Evolutionary conservation across 1,140 invertebrate species (phyloP).

Genomic region (Drosophila nigromelanica): DNA sequence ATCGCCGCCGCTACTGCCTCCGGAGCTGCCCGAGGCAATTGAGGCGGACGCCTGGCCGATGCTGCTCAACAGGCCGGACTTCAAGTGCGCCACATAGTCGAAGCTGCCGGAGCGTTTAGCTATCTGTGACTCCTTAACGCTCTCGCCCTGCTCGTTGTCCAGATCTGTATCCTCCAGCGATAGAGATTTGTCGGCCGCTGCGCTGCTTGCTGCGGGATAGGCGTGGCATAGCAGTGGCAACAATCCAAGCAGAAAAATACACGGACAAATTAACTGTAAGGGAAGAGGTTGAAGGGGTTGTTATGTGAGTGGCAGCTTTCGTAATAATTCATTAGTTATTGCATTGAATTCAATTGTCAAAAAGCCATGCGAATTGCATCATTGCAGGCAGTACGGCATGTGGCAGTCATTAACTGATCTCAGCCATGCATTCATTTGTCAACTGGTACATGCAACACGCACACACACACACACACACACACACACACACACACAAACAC

Average conservation of each 20-base stretch:
- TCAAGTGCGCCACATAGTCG: constrained; percentile 84
- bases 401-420: constrained; percentile 20
- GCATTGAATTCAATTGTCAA: constrained; percentile 40
- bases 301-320: constrained; percentile 18
- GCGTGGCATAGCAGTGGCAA: constrained; percentile 64
- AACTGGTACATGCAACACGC: constrained; percentile 45
- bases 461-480: constrained; percentile 39
- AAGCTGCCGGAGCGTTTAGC: constrained; percentile 83
- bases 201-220: constrained; percentile 52
- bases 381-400: constrained; percentile 20
- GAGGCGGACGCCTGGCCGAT: constrained; percentile 85
- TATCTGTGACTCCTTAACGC: constrained; percentile 73
- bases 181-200: constrained; percentile 65
- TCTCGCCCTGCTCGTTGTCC: constrained; percentile 77
- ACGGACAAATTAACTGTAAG: constrained; percentile 44
- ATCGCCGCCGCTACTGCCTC: constrained; percentile 84
- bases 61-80: constrained; percentile 85
- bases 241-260: constrained; percentile 50
- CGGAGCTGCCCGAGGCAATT: constrained; percentile 86
- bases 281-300: background rate
- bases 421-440: constrained; percentile 65
- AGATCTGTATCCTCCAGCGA: constrained; percentile 74
- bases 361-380: constrained; percentile 34
- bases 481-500: constrained; percentile 44
- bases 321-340: constrained; percentile 29